A percentile compares a stretch with the other conserved stretches of the same genome.
These are phyloP conservation scores for Catocala nupta DNA, from an alignment of 2,888 invertebrate genomes.

Conservation along the genomic window DNA sequence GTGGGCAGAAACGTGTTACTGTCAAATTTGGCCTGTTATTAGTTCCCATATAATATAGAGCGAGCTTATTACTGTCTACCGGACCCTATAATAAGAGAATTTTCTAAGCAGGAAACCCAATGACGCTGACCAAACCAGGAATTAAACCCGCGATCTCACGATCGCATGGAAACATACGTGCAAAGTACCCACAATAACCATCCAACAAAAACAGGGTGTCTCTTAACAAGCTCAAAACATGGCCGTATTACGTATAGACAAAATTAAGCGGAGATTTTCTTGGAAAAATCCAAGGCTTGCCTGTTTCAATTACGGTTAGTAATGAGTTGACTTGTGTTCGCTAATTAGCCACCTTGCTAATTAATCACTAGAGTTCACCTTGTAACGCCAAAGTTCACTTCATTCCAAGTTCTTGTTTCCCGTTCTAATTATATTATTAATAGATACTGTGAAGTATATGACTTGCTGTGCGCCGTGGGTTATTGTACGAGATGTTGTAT, in stretches of 20 bases:
- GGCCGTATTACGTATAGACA: slow-evolving; percentile 48
- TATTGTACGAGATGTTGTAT: slow-evolving; percentile 5
- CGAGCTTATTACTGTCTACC: too few species aligned
- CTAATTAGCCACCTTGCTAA: slow-evolving; percentile 84
- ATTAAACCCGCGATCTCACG: too few species aligned
- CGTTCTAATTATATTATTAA: slow-evolving; percentile 61
- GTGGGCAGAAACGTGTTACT: too few species aligned
- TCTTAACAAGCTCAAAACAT: slow-evolving; percentile 27
- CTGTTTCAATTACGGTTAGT: slow-evolving; percentile 82
- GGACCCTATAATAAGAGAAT: too few species aligned
- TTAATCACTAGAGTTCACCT: slow-evolving; percentile 80
- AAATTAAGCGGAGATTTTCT: slow-evolving; percentile 73
- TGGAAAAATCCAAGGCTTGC: slow-evolving; percentile 73
- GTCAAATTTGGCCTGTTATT: too few species aligned
- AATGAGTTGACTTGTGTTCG: slow-evolving; percentile 81
- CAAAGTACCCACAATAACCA: too few species aligned
- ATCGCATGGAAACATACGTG: too few species aligned
- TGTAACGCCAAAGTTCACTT: slow-evolving; percentile 70
- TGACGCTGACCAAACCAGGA: too few species aligned
- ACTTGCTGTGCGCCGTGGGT: slow-evolving; percentile 7
- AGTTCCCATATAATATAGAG: too few species aligned
- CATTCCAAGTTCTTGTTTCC: slow-evolving; percentile 70
- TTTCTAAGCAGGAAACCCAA: too few species aligned
- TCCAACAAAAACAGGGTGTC: slow-evolving; percentile 22
- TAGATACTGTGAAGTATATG: slow-evolving; percentile 47